Base-by-base conservation (phyloP, 2,113 vertebrate genomes). In the Hippoglossus stenolepis region DNA sequence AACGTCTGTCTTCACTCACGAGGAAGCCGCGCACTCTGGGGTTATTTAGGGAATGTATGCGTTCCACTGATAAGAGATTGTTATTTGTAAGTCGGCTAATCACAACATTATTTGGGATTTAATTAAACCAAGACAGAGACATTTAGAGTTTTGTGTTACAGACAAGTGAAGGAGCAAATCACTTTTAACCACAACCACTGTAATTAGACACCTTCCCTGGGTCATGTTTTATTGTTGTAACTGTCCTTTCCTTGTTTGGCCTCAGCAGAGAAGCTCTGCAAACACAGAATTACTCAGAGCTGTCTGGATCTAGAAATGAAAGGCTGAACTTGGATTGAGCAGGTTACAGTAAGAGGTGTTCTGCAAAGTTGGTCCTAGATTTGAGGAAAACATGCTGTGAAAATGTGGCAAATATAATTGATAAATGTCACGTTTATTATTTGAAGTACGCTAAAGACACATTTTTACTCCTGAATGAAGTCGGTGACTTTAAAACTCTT, bases 1-100 rank as follows among this genome's bases (percentile, higher is more conserved):
- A 31, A 21, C 15, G 1, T 61, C 14, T 78, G 12, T 60, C 53
- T 18, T 38, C 51, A 23, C 14, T 40, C 10, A 21, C 0, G 18
- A 61, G 72, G 74, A 78, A 78, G 65, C 43, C 14, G 17, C 56
- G 61, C 64, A 61, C 40, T 65, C 51, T 58, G 59, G 12, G 67
- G 73, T 70, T 70, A 54, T 56, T 17, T 35, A n/a, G 12, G 38
- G 18, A 70, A 56, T 74, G 43, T 18, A 53, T 79, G 18, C 1
- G 57, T 75, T 79, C 61, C 10, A 68, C 73, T 70, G 63, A 65
- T 59, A 54, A 83, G 3, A 49, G 26, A 14, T 20, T 28, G 14
- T 62, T 69, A 58, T 71, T 77, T 86, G 47, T 56, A 57, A 57
- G 40, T 7, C 67, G 68, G 70, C 49, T 68, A 61, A 65, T 80